Evolutionary conservation across 2,797 vertebrate species (phyloP), one percentile per base, ranked within the genome.

Genomic region (Sebastes steindachneri): DNA sequence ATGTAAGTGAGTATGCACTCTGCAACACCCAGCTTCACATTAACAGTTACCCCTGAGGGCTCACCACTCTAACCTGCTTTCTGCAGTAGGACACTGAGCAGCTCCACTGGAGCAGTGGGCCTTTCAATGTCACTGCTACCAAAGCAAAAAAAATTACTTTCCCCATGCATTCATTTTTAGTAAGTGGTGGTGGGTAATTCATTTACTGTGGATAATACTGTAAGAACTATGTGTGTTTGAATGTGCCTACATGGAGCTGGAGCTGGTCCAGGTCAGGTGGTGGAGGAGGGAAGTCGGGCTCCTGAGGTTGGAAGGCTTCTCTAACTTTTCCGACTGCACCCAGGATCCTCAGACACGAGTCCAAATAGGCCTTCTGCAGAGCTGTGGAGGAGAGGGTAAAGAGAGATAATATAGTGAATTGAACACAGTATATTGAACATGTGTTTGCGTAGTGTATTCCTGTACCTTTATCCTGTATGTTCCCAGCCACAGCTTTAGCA

Each of bases 271-370:
- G 96, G 81, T 99, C 98, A 83, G 98, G 98, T 51, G 98, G 98
- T 83, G 98, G 98, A 86, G 98, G 98, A 0, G 98, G 98, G 80
- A 99, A 99, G 85, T 99, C 98, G 1, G 95, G 97, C 75, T 99
- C 98, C 90, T 98, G 98, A 87, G 98, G 98, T 77, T 98, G 97
- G 94, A 99, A 99, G 68, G 98, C 97, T 95, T 99, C 98, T 94
- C 98, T 96, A 64, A 99, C 98, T 94, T 98, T 99, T 84, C 98
- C 98, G 26, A 99, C 98, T 57, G 98, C 97, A 92, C 96, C 96
- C 86, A 99, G 90, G 90, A 99, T 99, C 95, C 96, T 97, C 86
- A 98, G 96, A 85, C 97, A 97, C 0, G 98, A 99, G 91, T 99
- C 98, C 93, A 99, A 94, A 92, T 99, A 99, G 84, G 97, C 96